phyloP scores from a whole-genome alignment of 2,113 vertebrate genomes.

The Sphyrna mokarran region DNA sequence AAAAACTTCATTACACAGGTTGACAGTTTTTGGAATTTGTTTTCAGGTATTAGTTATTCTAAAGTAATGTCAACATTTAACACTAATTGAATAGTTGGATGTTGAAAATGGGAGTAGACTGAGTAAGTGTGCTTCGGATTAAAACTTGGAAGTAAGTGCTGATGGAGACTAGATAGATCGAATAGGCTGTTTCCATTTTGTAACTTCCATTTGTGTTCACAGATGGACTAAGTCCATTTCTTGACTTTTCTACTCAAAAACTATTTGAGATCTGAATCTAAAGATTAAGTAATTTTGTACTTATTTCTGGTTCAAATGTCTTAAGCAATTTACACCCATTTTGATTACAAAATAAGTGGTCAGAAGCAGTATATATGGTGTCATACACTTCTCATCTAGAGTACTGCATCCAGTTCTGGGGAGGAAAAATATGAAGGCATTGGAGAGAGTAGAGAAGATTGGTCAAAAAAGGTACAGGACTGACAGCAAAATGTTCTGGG shows the following conservation, averaged over 20 bases:
- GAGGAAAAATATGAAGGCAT: no score
- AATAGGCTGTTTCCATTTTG: background rate
- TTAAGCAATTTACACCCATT: background rate
- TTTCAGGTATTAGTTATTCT: background rate
- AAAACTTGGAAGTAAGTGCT: background rate
- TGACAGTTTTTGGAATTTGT: background rate
- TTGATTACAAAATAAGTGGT: no score
- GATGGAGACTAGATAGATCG: background rate
- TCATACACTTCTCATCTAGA: no score
- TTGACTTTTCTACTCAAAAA: background rate
- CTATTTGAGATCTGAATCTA: no score
- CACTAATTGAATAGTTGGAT: background rate
- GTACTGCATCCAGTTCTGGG: no score
- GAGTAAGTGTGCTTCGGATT: background rate
- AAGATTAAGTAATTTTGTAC: background rate
- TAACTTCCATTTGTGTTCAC: background rate
- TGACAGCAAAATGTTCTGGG: no score
- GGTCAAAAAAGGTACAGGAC: no score
- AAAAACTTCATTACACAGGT: background rate
- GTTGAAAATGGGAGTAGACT: background rate
- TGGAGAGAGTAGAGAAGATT: no score
- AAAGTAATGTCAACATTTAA: background rate
- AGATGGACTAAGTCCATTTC: background rate
- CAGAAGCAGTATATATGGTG: background rate
- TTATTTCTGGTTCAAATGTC: background rate